Evolutionary conservation across 2,888 invertebrate species (phyloP).

Genomic region (Tachina grossa): DNA sequence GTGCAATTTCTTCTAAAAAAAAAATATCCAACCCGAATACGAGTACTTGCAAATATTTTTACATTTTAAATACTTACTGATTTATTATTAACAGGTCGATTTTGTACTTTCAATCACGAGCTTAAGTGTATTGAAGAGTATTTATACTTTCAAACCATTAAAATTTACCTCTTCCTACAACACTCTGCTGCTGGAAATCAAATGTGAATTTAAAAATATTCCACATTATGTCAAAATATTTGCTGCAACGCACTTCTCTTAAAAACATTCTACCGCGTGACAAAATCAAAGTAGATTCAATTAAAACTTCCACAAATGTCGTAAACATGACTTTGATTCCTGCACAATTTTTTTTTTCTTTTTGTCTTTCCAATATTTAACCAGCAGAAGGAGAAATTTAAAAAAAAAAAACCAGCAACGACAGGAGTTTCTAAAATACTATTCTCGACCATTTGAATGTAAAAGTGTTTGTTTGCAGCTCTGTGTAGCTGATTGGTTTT

Average conservation of each 20-base stretch:
- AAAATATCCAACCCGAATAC: too few relatives aligned
- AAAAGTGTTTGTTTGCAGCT: conserved; percentile 35
- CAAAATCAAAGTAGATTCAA: conserved; percentile 72
- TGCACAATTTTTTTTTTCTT: not conserved
- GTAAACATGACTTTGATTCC: conserved; percentile 70
- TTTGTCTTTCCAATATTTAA: not conserved
- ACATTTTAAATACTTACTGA: too few relatives aligned
- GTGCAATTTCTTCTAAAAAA: too few relatives aligned
- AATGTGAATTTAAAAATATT: conserved; percentile 34
- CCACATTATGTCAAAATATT: conserved; percentile 59
- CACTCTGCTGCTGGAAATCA: conserved; percentile 21
- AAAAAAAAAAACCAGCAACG: conserved; percentile 18
- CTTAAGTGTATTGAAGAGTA: not conserved
- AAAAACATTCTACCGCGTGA: conserved; percentile 64
- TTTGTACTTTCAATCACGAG: not conserved
- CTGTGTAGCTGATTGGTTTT: not conserved
- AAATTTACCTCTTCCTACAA: not conserved
- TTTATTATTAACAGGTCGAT: not conserved
- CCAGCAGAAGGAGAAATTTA: conserved; percentile 1
- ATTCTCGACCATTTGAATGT: conserved; percentile 37
- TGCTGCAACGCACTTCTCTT: conserved; percentile 12
- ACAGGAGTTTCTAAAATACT: conserved; percentile 38
- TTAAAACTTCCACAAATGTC: conserved; percentile 71
- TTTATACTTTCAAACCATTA: not conserved
- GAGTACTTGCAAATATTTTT: too few relatives aligned